Percentiles rank a stretch among this genome's conserved stretches.
Conservation (phyloP, 1,140 invertebrate genomes). For the Eriosoma lanigerum region DNA sequence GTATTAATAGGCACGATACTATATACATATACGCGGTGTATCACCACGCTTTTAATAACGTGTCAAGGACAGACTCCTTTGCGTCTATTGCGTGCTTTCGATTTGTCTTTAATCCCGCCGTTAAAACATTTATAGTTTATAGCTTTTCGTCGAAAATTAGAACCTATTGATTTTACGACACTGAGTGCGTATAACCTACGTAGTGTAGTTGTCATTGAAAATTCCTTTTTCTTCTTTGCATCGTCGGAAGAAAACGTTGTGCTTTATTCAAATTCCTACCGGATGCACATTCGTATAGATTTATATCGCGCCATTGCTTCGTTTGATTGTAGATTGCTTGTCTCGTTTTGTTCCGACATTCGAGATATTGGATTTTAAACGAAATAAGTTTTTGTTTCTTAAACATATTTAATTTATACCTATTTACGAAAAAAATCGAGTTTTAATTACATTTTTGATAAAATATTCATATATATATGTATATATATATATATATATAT, state of each 20-base stretch:
- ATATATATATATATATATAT: too few relatives aligned
- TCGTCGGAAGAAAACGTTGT: background rate
- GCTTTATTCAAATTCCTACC: background rate
- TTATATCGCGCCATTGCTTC: background rate
- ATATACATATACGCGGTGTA: background rate
- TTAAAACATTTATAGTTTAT: background rate
- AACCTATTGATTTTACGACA: background rate
- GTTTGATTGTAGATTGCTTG: background rate
- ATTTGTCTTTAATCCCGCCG: slow-evolving; percentile 16
- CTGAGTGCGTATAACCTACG: too few relatives aligned
- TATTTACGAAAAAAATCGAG: too few relatives aligned
- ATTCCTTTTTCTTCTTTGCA: background rate
- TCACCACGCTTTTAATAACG: slow-evolving; percentile 1
- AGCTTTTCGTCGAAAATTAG: background rate
- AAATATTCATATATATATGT: too few relatives aligned
- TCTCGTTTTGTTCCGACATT: background rate
- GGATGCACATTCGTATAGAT: too few relatives aligned
- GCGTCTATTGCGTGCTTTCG: background rate
- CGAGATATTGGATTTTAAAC: background rate
- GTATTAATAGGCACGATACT: background rate
- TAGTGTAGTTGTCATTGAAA: background rate
- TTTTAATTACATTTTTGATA: too few relatives aligned
- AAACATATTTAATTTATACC: too few relatives aligned
- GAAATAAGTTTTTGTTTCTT: background rate
- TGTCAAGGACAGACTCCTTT: slow-evolving; percentile 18